phyloP scores from a whole-genome alignment of 2,113 vertebrate genomes.

The Cololabis saira region DNA sequence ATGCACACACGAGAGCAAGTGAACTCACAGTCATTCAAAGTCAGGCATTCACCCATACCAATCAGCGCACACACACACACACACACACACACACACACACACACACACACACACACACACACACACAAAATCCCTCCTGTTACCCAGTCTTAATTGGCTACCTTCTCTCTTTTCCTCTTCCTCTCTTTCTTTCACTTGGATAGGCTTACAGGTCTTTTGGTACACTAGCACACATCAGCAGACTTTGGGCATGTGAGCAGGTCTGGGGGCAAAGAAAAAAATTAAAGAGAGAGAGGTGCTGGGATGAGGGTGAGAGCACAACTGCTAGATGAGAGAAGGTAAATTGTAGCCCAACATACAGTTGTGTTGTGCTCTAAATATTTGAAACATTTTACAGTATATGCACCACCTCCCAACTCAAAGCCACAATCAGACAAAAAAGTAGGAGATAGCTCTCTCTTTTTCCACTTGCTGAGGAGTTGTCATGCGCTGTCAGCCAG shows the following conservation, averaged over 20 bases:
- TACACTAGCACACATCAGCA: conserved; percentile 63
- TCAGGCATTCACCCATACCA: conserved; percentile 53
- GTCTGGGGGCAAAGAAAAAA: conserved; percentile 63
- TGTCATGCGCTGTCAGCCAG: conserved; percentile 73
- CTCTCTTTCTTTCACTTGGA: conserved; percentile 65
- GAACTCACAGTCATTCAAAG: conserved; percentile 55
- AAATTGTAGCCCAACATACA: conserved; percentile 31
- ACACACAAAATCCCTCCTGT: conserved; percentile 50
- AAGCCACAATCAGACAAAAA: conserved; percentile 46
- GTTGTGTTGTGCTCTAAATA: conserved; percentile 39
- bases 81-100: conserved; percentile 18
- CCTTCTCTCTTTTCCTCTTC: conserved; percentile 59
- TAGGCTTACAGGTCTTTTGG: conserved; percentile 66
- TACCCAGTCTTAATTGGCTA: conserved; percentile 75
- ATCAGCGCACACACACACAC: conserved; percentile 9
- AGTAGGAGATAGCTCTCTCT: conserved; percentile 47
- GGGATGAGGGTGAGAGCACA: conserved; percentile 49
- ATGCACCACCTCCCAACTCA: conserved; percentile 28
- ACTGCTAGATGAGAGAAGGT: conserved; percentile 41
- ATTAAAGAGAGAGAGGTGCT: conserved; percentile 56
- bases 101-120: too few species aligned
- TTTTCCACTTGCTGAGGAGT: conserved; percentile 65
- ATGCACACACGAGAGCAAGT: conserved; percentile 46
- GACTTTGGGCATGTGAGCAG: conserved; percentile 53
- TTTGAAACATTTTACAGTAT: conserved; percentile 30